A percentile compares a stretch with the other conserved stretches of the same genome.
Conservation (phyloP, 1,140 invertebrate genomes). For the Drosophila orena region DNA sequence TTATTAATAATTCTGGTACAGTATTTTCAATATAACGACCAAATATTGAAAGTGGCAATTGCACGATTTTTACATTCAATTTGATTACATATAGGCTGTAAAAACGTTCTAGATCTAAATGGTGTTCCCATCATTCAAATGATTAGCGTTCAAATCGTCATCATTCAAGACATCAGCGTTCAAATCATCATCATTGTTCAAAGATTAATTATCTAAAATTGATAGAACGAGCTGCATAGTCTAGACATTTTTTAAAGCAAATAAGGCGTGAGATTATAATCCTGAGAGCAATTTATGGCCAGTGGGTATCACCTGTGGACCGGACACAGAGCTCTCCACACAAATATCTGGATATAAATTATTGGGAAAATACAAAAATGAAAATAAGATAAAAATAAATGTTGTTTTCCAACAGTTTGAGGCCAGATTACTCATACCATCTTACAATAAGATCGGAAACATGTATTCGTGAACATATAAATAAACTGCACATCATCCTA, state of each 20-base stretch:
- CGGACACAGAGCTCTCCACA: constrained; percentile 12
- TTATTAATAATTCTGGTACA: not conserved
- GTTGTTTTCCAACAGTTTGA: constrained; percentile 47
- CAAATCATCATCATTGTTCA: not conserved
- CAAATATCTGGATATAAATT: constrained; percentile 34
- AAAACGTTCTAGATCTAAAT: not conserved
- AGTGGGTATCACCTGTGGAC: constrained; percentile 19
- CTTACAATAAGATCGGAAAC: constrained; percentile 27
- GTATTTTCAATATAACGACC: not conserved
- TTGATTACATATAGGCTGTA: constrained; percentile 5
- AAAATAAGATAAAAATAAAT: constrained; percentile 46
- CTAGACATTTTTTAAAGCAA: not conserved
- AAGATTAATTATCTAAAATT: constrained; percentile 1
- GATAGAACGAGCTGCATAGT: no score
- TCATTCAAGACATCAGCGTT: constrained; percentile 7
- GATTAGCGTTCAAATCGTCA: not conserved
- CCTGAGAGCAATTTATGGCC: constrained; percentile 6
- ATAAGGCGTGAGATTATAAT: constrained; percentile 18
- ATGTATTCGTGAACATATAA: constrained; percentile 46
- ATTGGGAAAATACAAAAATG: constrained; percentile 30
- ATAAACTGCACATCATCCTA: constrained; percentile 43
- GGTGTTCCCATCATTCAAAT: not conserved
- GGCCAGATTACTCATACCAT: constrained; percentile 43
- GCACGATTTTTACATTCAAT: not conserved
- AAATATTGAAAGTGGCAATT: not conserved